A percentile compares a stretch with the other conserved stretches of the same genome.
Evolutionary conservation across 2,888 invertebrate genomes (phyloP).

Genomic region (Andrena camellia): DNA sequence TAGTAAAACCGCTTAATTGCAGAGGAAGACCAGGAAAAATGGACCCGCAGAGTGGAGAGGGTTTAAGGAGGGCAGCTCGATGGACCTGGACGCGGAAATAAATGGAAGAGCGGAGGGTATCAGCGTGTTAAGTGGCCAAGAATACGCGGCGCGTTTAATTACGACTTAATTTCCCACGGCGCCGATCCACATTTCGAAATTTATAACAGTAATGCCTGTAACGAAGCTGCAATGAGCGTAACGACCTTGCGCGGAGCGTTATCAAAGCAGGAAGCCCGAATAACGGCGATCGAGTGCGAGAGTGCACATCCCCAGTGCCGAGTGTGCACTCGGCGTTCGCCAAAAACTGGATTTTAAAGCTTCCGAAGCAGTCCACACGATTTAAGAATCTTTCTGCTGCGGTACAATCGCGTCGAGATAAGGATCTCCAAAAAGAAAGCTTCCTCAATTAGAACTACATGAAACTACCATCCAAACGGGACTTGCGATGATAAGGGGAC

Average conservation of each 20-base stretch:
- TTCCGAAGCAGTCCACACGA: background rate
- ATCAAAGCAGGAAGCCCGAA: slow-evolving; percentile 58
- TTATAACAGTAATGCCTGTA: slow-evolving; percentile 53
- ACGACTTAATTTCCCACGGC: slow-evolving; percentile 49
- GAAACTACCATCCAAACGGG: background rate
- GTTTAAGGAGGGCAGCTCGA: no score
- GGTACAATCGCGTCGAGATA: background rate
- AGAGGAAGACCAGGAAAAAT: background rate
- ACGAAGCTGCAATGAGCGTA: slow-evolving; percentile 65
- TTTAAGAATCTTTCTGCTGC: background rate
- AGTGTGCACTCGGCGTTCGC: background rate
- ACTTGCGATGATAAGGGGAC: background rate
- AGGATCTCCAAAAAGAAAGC: background rate
- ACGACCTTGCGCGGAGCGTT: slow-evolving; percentile 56
- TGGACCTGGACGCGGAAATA: background rate
- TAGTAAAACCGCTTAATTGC: slow-evolving; percentile 42
- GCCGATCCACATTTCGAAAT: slow-evolving; percentile 47
- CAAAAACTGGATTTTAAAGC: background rate
- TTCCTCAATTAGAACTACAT: background rate
- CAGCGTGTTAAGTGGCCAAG: background rate
- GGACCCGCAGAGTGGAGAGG: background rate
- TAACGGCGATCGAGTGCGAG: slow-evolving; percentile 42
- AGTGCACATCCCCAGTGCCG: background rate
- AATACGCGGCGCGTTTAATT: slow-evolving; percentile 48
- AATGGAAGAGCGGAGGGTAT: background rate